Evolutionary conservation across 2,113 vertebrate species (phyloP), one percentile per base, ranked within the genome.

Genomic region (Ibidorhyncha struthersii): DNA sequence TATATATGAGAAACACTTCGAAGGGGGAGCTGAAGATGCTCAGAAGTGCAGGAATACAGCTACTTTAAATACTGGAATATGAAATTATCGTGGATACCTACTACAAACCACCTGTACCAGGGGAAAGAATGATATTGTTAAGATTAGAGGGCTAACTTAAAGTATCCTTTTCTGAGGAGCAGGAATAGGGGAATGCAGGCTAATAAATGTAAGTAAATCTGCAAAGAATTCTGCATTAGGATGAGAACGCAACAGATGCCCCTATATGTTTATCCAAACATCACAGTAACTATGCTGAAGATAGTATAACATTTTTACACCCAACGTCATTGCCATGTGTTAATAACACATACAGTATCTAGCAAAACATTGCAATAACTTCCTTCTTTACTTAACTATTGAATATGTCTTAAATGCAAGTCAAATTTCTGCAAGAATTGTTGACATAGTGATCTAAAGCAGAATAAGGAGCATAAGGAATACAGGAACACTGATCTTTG

Each of bases 1-100:
- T 89, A 89, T 94, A 89, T 86, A 79, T 55, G 40, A 94, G 61
- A 55, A 93, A 82, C 36, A 76, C 65, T 91, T 96, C 90, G 95
- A 93, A 96, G 47, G 11, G 55, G 38, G 86, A 94, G 55, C 12
- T 63, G 53, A 61, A 91, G 87, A 73, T 92, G 82, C 74, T 92
- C 58, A 66, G 49, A 89, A 94, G 43, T 22, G 25, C 43, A 87
- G 55, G 62, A 83, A 91, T 65, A 86, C 32, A 82, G 50, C 82
- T 90, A 61, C 58, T 91, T 95, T 73, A 82, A 90, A 85, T 80
- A n/a, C 40, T 41, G 30, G 70, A 88, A 90, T 86, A 79, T 10
- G 14, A 96, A 92, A 86, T 83, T 62, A 53, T 11, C 72, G 71
- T 70, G 74, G 62, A 58, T 69, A 80, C 25, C n/a, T 72, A 43